Base-by-base conservation (phyloP, 2,797 vertebrate species). In the Ptychobarbus kaznakovi region DNA sequence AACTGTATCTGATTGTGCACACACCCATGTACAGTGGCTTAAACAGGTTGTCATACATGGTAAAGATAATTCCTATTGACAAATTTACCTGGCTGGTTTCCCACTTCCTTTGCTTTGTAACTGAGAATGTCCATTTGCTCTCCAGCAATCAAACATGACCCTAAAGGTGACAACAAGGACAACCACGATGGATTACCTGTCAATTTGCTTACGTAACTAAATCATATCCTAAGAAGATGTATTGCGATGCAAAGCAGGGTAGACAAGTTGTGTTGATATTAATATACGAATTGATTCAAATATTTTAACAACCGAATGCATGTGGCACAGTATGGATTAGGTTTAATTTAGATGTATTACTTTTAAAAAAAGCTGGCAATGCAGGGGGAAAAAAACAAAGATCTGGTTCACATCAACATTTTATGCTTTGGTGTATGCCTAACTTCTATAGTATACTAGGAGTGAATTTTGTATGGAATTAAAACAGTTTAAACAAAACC, bases 151-250 rank as follows among this genome's bases (percentile, higher is more conserved):
- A 93, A 91, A 95, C 93, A 91, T 91, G 94, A 95, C 95, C 94
- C 95, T 93, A 95, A 92, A 93, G 94, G 93, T 93, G 94, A 94
- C 93, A 94, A 94, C 94, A 95, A 96, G 95, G 95, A 95, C 94
- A 90, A 91, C 86, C 90, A 94, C 94, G 92, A 95, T 95, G 93
- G 94, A 96, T 96, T 95, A 95, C 94, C 93, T 93, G 94, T 95
- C 95, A 95, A 95, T 96, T 95, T 94, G 94, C 94, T 95, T 93
- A 94, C 93, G 94, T 95, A 95, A 95, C 93, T 92, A 92, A 95
- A 95, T 95, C 94, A 94, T 92, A 92, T 92, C 92, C 89, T 92
- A 91, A 90, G 94, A 95, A 96, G 95, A 96, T 95, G 93, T 95
- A 96, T 96, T 95, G 94, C 94, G 85, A 92, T 87, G 90, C 94